Base-by-base conservation (phyloP, 2,888 invertebrate genomes). In the Tetheella fluctuosa region DNA sequence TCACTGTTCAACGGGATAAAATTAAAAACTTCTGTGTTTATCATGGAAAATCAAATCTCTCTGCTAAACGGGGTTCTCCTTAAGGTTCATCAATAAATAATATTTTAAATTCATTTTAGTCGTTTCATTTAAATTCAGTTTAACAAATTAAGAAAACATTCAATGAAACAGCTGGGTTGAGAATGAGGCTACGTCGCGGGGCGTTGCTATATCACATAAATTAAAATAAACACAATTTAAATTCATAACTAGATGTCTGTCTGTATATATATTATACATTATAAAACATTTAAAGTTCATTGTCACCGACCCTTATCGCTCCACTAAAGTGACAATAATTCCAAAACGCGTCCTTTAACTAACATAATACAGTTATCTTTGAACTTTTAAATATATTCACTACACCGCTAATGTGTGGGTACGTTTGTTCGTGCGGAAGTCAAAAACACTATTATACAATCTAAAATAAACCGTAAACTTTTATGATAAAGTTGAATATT, bases 341-440 rank as follows among this genome's bases (percentile, higher is more conserved):
- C 57, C 56, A 53, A 56, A 59, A 30, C 42, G 54, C 62, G 58
- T 59, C 60, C 58, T 59, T 58, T 57, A 34, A 57, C 28, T 54
- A 54, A 59, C 65, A 71, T 83, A 86, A 86, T 85, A 79, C 82
- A 85, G 83, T 83, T 81, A 85, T 84, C 83, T 72, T 59, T 72
- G 75, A 68, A 80, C 78, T 80, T 81, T 79, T 77, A 79, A 85
- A 83, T 82, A 82, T 80, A 79, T 79, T 78, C 79, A 75, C 75
- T 73, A 65, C 75, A 83, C 84, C 86, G 80, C 89, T 90, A 90
- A 90, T 89, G 88, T 89, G 88, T 87, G 89, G 89, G 86, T 86
- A 85, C 79, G 79, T 83, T 81, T 83, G 84, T 84, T 84, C 83
- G 83, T 81, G 85, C 85, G 86, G 85, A 86, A 85, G 81, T 82